Base-by-base conservation (phyloP, 1,140 invertebrate species). In the Zaprionus africanus region DNA sequence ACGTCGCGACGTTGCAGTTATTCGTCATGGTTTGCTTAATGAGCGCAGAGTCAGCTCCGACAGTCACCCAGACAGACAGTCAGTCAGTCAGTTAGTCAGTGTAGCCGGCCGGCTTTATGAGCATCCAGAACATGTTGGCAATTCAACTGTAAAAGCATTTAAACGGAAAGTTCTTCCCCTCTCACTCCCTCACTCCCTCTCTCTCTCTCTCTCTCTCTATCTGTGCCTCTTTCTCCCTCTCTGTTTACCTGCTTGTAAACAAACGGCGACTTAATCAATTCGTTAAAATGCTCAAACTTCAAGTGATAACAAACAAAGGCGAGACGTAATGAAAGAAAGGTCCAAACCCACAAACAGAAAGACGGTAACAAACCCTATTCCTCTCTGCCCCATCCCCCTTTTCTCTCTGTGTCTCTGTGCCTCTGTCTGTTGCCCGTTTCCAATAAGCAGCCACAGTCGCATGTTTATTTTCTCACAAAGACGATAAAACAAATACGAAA, bases 261-360 rank as follows among this genome's bases (percentile, higher is more conserved):
- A 88, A 84, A 84, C 71, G 84, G 81, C 81, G 77, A 54, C 70
- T 84, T 87, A 88, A 87, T 87, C 84, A 87, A 87, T 87, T 87
- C 84, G 74, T 81, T 81, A 84, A 87, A 84, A 69, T 69, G 41
- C 79, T 88, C 67, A 88, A 79, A 78, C 79, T 74, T 69, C 75
- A 83, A 87, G 84, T 84, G 84, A 87, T 87, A 84, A 87, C 84
- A 87, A 87, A 87, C 84, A 87, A 87, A 87, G 84, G 84, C 84
- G 84, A 75, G 84, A 88, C 83, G 78, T 57, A 88, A 59, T 80
- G 78, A 87, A 83, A 88, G 84, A 79, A 79, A 76, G 64, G 66
- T 61, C 57, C 72, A 63, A 43, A 36, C 36, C 51, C 19, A 38
- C 53, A 56, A 54, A 41, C 15, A 68, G 5, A 1, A 5, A 64